Conservation (phyloP, 2,797 vertebrate species). For the Crocidura indochinensis region DNA sequence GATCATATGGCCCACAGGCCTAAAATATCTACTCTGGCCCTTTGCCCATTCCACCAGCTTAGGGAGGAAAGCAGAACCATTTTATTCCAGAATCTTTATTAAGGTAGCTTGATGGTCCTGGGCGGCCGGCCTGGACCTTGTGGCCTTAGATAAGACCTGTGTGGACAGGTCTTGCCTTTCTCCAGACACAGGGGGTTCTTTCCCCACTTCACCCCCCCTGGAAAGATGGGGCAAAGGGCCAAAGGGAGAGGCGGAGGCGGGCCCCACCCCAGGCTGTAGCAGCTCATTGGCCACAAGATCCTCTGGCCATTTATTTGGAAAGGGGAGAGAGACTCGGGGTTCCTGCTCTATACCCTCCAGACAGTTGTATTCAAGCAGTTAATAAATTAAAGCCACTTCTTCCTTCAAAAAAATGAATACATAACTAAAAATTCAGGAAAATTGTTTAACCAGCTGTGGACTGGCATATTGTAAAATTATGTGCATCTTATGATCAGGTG, state of each 20-base stretch:
- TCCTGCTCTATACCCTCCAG: constrained; percentile 68
- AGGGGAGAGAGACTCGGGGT: constrained; percentile 70
- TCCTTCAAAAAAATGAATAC: too few species aligned
- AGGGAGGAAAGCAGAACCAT: constrained; percentile 42
- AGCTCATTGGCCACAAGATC: constrained; percentile 75
- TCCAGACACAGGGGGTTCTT: constrained; percentile 17
- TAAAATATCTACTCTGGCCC: background rate
- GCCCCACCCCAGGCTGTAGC: too few species aligned
- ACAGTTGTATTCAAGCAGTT: constrained; percentile 77
- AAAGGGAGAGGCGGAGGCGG: constrained; percentile 71
- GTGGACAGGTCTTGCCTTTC: constrained; percentile 75
- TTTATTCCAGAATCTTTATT: constrained; percentile 83
- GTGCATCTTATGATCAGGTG: too few species aligned
- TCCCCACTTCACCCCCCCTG: background rate
- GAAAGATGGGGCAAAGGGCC: background rate
- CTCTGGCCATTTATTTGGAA: constrained; percentile 63
- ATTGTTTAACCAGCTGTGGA: too few species aligned
- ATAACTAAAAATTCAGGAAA: too few species aligned
- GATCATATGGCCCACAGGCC: background rate
- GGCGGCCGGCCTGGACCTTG: constrained; percentile 76
- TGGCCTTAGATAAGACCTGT: constrained; percentile 82
- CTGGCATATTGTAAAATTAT: too few species aligned
- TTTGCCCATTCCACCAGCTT: background rate
- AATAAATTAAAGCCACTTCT: constrained; percentile 84
- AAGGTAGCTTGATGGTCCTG: constrained; percentile 75